Evolutionary conservation across 2,113 vertebrate species (phyloP), one percentile per base, ranked within the genome.

Genomic region (Ciconia maguari): DNA sequence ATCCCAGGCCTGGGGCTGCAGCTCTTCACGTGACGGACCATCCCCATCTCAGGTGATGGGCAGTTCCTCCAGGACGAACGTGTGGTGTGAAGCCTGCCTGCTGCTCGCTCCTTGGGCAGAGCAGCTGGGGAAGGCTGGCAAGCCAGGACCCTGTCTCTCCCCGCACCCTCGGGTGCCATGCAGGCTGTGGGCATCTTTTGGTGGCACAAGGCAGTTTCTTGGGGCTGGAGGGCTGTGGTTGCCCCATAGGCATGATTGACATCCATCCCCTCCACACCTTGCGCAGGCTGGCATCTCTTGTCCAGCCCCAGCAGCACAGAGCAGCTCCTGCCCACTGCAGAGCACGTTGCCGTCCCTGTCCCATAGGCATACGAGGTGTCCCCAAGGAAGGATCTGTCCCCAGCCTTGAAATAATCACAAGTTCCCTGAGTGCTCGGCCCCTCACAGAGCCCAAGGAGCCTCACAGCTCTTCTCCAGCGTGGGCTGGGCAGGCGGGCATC

Each of bases 131-230:
- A 36, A 48, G 72, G 30, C 66, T 54, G 55, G 8, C 0, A 3
- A 86, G 30, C 57, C 57, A 29, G 13, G 42, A 4, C 17, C 10
- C 0, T 5, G 0, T 9, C 41, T 69, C 20, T 70, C 7, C 13
- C 36, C 0, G 5, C 44, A 64, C 9, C 38, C 72, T 16, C 0
- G 0, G 29, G n/a, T 72, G 52, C 24, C 62, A 0, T 0, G 1
- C 1, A 0, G 34, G 20, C 49, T 60, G 8, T 34, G 34, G 80
- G 15, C 44, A 27, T 22, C 64, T 52, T 0, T 7, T 17, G 49
- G 54, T 27, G 19, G 29, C 51, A 57, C 54, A n/a, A 14, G 30
- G 68, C 89, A 32, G 5, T 49, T 85, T 79, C 22, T 7, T 32
- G 30, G 61, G 69, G 21, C 38, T 68, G 61, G 11, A 76, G 34